A percentile compares a stretch with the other conserved stretches of the same genome.
Conservation (phyloP, 2,113 vertebrate species). For the Baryphthengus martii region DNA sequence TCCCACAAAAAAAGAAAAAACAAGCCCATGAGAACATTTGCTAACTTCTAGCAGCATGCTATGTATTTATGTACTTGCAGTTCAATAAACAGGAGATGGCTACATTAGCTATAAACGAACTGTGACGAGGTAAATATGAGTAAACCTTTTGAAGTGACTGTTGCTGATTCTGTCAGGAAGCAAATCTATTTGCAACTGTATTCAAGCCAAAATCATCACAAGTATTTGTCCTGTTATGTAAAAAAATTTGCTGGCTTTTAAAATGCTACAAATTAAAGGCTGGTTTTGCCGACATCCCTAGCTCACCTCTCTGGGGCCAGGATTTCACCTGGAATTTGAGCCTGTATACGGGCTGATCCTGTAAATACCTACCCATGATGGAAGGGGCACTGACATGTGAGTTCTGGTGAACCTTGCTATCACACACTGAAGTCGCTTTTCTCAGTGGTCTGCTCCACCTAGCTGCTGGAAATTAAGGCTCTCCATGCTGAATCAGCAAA, state of each 20-base stretch:
- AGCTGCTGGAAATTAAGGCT: not conserved
- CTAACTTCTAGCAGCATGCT: not conserved
- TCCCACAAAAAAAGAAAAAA: not conserved
- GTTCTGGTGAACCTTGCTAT: not conserved
- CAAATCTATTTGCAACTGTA: not conserved
- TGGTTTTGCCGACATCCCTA: not conserved
- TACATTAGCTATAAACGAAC: not conserved
- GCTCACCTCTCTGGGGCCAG: not conserved
- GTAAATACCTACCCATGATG: not conserved
- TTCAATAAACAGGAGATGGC: not conserved
- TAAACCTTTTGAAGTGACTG: not conserved
- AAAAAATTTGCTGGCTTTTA: not conserved
- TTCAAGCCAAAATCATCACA: not conserved
- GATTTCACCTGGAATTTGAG: not conserved
- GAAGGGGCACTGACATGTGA: not conserved
- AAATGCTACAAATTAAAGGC: not conserved
- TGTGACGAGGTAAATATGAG: not conserved
- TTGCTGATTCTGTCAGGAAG: not conserved
- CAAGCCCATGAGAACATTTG: not conserved
- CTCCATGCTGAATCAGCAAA: not conserved
- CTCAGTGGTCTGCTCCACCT: not conserved
- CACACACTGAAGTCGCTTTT: not conserved
- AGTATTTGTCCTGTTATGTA: not conserved
- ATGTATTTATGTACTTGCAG: not conserved
- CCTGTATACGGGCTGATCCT: not conserved